phyloP scores from a whole-genome alignment of 2,888 invertebrate species.

The Drosophila pegasa region DNA sequence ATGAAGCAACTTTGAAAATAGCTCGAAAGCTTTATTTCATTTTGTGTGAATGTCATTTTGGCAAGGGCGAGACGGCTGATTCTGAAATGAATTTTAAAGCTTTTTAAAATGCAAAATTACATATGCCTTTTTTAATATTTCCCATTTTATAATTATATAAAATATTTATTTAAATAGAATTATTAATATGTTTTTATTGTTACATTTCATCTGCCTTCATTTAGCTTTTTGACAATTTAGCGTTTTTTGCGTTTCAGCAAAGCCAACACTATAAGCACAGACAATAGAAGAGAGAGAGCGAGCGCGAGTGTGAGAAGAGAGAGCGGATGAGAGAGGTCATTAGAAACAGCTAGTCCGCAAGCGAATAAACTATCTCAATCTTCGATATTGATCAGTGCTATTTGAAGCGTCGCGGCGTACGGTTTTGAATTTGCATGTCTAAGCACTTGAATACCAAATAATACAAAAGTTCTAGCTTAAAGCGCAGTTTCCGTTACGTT shows the following conservation, averaged over 20 bases:
- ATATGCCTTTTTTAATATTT: too few species aligned
- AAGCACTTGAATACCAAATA: slow-evolving; percentile 10
- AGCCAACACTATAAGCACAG: background rate
- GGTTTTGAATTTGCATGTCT: slow-evolving; percentile 28
- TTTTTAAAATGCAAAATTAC: too few species aligned
- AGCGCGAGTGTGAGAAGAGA: slow-evolving; percentile 2
- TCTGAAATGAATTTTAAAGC: too few species aligned
- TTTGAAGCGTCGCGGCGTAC: slow-evolving; percentile 59
- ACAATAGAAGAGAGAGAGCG: slow-evolving; percentile 1
- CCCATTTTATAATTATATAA: background rate
- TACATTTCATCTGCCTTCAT: background rate
- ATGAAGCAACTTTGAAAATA: background rate
- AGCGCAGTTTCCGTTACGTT: slow-evolving; percentile 64
- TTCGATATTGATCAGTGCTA: slow-evolving; percentile 58
- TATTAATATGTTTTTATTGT: background rate
- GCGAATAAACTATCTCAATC: slow-evolving; percentile 54
- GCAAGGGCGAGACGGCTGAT: too few species aligned
- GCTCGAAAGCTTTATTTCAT: background rate
- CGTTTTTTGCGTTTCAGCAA: background rate
- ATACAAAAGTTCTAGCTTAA: slow-evolving; percentile 6
- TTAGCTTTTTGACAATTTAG: background rate
- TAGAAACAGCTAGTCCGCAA: slow-evolving; percentile 6
- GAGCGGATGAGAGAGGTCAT: background rate
- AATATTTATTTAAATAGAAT: background rate
- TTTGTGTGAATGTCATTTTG: background rate